phyloP scores from a whole-genome alignment of 1,140 invertebrate genomes.

The Bradysia coprophila region DNA sequence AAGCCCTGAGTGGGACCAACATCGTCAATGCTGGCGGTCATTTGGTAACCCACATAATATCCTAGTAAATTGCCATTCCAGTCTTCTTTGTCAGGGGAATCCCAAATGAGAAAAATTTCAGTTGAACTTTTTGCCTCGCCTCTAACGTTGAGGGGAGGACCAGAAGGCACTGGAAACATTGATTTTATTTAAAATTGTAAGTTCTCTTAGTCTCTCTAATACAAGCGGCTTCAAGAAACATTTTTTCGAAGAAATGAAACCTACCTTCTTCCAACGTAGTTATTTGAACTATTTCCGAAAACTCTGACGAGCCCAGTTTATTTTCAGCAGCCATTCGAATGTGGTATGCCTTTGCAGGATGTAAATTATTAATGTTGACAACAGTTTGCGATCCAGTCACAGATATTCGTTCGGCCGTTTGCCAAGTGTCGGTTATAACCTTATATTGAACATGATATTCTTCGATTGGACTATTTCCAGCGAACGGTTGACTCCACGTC shows the following conservation, averaged over 20 bases:
- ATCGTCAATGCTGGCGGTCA: conserved; percentile 26
- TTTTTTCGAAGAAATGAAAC: no score
- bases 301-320: conserved; percentile 65
- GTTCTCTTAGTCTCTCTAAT: no score
- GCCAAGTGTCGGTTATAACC: conserved; percentile 29
- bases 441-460: conserved; percentile 78
- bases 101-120: conserved; percentile 75
- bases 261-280: conserved; percentile 67
- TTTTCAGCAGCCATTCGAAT: conserved; percentile 79
- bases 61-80: conserved; percentile 86
- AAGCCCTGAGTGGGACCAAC: conserved; percentile 29
- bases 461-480: conserved; percentile 73
- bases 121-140: conserved; percentile 78
- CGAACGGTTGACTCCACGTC: conserved; percentile 68
- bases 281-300: conserved; percentile 64
- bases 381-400: conserved; percentile 60
- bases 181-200: no score
- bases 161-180: conserved; percentile 57
- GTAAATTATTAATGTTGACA: conserved; percentile 57
- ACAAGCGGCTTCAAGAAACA: no score
- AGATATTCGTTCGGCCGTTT: conserved; percentile 51
- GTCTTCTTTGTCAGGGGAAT: conserved; percentile 65
- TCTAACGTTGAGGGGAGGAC: conserved; percentile 63
- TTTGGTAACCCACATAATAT: conserved; percentile 84
- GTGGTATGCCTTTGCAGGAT: conserved; percentile 78